phyloP scores from a whole-genome alignment of 2,113 vertebrate genomes.

The Nothobranchius kuhntae region DNA sequence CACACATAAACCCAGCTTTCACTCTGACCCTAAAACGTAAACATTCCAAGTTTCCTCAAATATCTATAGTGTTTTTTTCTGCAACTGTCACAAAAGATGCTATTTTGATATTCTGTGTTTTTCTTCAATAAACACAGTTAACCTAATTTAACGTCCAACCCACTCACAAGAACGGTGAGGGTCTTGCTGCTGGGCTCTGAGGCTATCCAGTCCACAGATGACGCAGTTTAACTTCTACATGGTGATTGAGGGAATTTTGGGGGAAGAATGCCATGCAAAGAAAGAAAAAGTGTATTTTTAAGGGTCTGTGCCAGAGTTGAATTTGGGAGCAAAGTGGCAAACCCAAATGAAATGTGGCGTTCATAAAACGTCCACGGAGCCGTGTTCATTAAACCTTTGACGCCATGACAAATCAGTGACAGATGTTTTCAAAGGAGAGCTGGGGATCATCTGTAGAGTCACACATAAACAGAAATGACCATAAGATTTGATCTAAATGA shows the following conservation, averaged over 20 bases:
- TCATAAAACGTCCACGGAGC: conserved; percentile 67
- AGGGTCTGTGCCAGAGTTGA: conserved; percentile 46
- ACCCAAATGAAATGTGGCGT: conserved; percentile 71
- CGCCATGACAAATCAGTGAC: conserved; percentile 77
- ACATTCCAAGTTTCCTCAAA: background rate
- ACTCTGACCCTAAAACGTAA: conserved; percentile 27
- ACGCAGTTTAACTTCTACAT: conserved; percentile 42
- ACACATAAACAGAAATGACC: conserved; percentile 60
- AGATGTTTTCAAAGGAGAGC: conserved; percentile 75
- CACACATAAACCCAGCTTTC: conserved; percentile 3
- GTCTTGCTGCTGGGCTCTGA: conserved; percentile 31
- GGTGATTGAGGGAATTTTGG: conserved; percentile 27
- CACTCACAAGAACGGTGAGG: conserved; percentile 5
- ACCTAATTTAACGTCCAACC: conserved; percentile 20
- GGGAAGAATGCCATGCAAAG: conserved; percentile 30
- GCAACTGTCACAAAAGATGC: conserved; percentile 17
- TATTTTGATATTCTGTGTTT: conserved; percentile 6
- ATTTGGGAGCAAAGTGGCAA: conserved; percentile 53
- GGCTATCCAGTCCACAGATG: conserved; percentile 53
- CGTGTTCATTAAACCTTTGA: conserved; percentile 76
- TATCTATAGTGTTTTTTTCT: background rate
- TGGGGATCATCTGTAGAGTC: conserved; percentile 43
- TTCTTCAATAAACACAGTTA: conserved; percentile 10
- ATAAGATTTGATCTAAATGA: conserved; percentile 46
- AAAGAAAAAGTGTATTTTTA: conserved; percentile 43